Conservation (phyloP, 2,797 vertebrate genomes). For the Hemitrygon akajei region DNA sequence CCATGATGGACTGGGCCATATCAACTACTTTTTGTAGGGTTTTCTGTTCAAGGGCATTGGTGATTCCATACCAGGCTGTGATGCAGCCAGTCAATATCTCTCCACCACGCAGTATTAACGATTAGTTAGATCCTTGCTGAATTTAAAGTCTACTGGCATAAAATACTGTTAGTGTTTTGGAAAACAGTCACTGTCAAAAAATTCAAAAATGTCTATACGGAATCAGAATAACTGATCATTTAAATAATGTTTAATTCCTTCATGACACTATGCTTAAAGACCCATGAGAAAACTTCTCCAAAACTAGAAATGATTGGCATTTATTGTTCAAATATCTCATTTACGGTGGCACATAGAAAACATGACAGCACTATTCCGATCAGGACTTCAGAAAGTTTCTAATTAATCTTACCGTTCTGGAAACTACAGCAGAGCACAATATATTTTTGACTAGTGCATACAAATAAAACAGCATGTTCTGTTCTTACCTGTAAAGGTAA, state of each 20-base stretch:
- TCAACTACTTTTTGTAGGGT: too few relatives aligned
- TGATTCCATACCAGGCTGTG: too few relatives aligned
- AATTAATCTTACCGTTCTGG: neutral
- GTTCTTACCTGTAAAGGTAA: slow-evolving; percentile 86
- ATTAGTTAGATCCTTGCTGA: neutral
- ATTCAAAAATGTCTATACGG: neutral
- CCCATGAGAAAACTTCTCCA: neutral
- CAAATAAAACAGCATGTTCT: slow-evolving; percentile 26
- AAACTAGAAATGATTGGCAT: neutral
- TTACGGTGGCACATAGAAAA: neutral
- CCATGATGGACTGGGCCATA: too few relatives aligned
- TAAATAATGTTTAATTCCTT: neutral
- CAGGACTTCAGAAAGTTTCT: neutral
- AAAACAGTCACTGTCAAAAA: neutral
- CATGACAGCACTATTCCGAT: neutral
- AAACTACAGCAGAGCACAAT: neutral
- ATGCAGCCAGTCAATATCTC: too few relatives aligned
- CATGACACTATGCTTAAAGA: neutral
- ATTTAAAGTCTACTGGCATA: neutral
- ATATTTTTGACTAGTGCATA: slow-evolving; percentile 9
- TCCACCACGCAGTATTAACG: too few relatives aligned
- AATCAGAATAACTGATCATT: neutral
- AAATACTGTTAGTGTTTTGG: neutral
- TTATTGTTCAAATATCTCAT: neutral
- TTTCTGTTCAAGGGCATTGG: too few relatives aligned